Evolutionary conservation across 2,113 vertebrate species (phyloP), one percentile per base, ranked within the genome.

Genomic region (Siniperca knerii): DNA sequence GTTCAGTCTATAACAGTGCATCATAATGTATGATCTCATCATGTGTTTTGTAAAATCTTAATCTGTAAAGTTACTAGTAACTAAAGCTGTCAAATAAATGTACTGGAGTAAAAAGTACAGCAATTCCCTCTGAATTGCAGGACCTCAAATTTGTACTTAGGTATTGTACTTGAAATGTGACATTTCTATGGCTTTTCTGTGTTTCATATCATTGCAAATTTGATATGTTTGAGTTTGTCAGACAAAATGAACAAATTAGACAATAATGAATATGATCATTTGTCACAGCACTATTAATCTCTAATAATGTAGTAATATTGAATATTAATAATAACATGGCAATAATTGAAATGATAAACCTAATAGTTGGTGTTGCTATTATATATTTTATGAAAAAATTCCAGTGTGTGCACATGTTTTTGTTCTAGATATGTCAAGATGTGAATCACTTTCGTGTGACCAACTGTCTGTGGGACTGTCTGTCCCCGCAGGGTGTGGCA

Each of bases 371-470:
- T 57, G 25, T 12, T 15, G 6, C 8, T 12, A 0, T 61, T 46
- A 46, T 33, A 6, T 37, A 37, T 44, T 64, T 37, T 6, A 64
- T 64, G 4, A 16, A 44, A 7, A 74, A 18, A 21, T n/a, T 29
- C 4, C 13, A 16, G 20, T 15, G 50, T 72, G 48, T 55, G 23
- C 6, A 11, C 11, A 4, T 55, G 57, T 57, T 21, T 73, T 20
- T 60, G 70, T 54, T 58, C 40, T 65, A 25, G n/a, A 66, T 78
- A n/a, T 78, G 77, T 79, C n/a, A 46, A 42, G 44, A 69, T 46
- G 46, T 52, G 46, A 50, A 62, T 78, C 23, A 78, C 55, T 68
- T 75, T 75, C 57, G 0, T 54, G 25, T 76, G 81, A 79, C 85
- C 85, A 29, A 29, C 29, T 29, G 29, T 29, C 29, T 29, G 29